Evolutionary conservation across 2,888 invertebrate species (phyloP).

Genomic region (Caenorhabditis japonica): DNA sequence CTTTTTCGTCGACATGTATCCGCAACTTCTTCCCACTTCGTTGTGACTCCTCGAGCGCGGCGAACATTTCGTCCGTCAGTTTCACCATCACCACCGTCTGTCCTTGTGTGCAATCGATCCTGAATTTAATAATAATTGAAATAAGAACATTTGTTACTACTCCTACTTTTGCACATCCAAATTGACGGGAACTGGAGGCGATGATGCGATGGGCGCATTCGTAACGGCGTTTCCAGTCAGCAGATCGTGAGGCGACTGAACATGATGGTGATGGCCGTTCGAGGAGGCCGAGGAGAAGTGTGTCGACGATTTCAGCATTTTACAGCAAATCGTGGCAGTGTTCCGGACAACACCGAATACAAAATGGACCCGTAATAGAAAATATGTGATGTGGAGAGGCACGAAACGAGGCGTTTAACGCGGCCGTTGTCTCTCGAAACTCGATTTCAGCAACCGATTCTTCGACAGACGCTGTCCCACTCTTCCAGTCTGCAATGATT

Average conservation of each 20-base stretch:
- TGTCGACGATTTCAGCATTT: conserved; percentile 35
- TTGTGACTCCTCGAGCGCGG: conserved; percentile 58
- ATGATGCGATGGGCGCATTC: conserved; percentile 6
- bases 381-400: conserved; percentile 38
- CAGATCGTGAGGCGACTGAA: conserved; percentile 31
- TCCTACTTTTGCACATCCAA: conserved; percentile 33
- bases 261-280: conserved; percentile 23
- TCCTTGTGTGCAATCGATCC: conserved; percentile 28
- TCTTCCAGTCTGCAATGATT: conserved; percentile 45
- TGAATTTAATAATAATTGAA: background rate
- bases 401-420: conserved; percentile 38
- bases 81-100: conserved; percentile 63
- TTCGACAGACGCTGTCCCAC: conserved; percentile 42
- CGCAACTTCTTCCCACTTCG: conserved; percentile 40
- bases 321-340: conserved; percentile 34
- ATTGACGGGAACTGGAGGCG: conserved; percentile 29
- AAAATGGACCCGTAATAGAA: conserved; percentile 40
- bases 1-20: conserved; percentile 55
- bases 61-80: conserved; percentile 71
- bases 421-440: conserved; percentile 45
- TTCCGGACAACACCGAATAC: conserved; percentile 37
- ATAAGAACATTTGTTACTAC: background rate
- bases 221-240: conserved; percentile 31
- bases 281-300: conserved; percentile 17
- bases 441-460: conserved; percentile 47